Evolutionary conservation across 1,140 invertebrate species (phyloP), one percentile per base, ranked within the genome.

Genomic region (Monochamus saltuarius): DNA sequence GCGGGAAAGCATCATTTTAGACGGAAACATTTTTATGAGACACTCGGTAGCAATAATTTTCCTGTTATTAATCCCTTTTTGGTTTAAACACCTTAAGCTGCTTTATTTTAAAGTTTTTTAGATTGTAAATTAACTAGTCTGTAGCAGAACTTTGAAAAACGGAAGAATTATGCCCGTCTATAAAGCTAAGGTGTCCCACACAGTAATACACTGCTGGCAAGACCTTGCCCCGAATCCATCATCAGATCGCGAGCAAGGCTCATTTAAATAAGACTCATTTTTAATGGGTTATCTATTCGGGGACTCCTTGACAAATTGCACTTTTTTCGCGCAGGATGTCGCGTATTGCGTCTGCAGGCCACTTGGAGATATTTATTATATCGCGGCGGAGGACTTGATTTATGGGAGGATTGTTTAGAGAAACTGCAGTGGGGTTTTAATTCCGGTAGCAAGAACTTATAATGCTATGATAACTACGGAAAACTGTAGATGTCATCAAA

Each of bases 261-360:
- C 62, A 66, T 66, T 66, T 66, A 62, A 66, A 66, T 66, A 59
- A 66, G 64, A 66, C 60, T 62, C 54, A 59, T 66, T 66, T 66
- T 66, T 66, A 59, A 66, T 59, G 52, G 50, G 56, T 54, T 39
- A 14, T 19, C 13, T 16, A 53, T 53, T 53, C 22, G 13, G 38
- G 37, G 40, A 53, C 16, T 53, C 50, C 58, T 58, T 66, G 60
- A 62, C 64, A 66, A 66, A 66, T 65, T 42, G 55, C 42, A 22
- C 34, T 38, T 65, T 66, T 62, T 53, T 13, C 37, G 22, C 37
- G 35, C 34, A 2, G 22, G 22, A 29, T 29, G 22, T 29, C 22
- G 17, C 29, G 45, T 47, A 19, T 47, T 47, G 45, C 29, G 45
- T 47, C 45, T 47, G 45, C 17, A 22, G 45, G 11, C 45, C 45